phyloP scores from a whole-genome alignment of 2,113 vertebrate genomes.

The Triplophysa tibetana region DNA sequence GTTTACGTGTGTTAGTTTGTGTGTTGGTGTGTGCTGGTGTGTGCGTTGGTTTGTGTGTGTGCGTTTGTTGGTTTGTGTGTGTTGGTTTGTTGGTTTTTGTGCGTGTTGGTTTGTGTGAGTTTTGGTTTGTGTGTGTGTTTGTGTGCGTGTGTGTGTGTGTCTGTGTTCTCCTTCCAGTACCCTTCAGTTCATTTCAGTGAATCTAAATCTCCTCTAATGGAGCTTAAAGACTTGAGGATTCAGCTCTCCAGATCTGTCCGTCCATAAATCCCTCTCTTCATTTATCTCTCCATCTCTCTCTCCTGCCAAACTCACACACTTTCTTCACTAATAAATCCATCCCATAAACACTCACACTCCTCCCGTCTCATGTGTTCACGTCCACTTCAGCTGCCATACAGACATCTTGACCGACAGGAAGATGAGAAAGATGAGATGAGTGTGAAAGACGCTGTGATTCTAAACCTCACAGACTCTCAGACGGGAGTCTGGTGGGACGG shows the following conservation, averaged over 20 bases:
- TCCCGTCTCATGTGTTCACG: not conserved
- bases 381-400: not conserved
- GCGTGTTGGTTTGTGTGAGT: too few species aligned
- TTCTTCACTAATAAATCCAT: slow-evolving; percentile 42
- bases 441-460: not conserved
- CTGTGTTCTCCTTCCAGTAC: slow-evolving; percentile 58
- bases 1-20: not conserved
- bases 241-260: slow-evolving; percentile 35
- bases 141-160: slow-evolving; percentile 13
- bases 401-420: not conserved
- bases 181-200: slow-evolving; percentile 54
- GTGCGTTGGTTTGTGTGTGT: too few species aligned
- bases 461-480: not conserved
- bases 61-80: too few species aligned
- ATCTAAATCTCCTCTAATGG: slow-evolving; percentile 51
- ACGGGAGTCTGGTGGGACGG: not conserved
- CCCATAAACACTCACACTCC: not conserved
- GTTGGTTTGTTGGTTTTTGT: too few species aligned
- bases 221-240: slow-evolving; percentile 29
- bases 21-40: too few species aligned
- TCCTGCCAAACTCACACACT: slow-evolving; percentile 32
- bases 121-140: too few species aligned
- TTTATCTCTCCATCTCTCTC: slow-evolving; percentile 38
- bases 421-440: too few species aligned
- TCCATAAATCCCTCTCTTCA: slow-evolving; percentile 25